A percentile compares a stretch with the other conserved stretches of the same genome.
These are phyloP conservation scores for Nothoprocta pentlandii DNA, from an alignment of 2,113 vertebrate genomes.

Conservation along the genomic window DNA sequence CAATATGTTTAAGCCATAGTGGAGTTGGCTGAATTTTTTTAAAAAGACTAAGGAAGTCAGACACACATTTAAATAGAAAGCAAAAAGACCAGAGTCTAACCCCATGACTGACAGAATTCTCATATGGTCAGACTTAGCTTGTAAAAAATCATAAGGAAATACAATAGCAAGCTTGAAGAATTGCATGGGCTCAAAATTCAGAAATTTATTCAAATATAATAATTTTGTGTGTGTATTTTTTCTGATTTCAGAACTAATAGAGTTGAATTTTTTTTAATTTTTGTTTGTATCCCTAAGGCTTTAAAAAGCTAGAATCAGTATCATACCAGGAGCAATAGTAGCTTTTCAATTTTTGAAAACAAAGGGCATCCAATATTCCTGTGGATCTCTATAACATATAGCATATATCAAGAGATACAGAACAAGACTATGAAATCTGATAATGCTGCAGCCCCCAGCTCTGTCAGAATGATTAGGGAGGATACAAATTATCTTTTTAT, in stretches of 20 bases:
- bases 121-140: neutral
- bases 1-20: neutral
- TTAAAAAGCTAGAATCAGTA: neutral
- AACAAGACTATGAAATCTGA: neutral
- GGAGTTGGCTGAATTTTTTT: neutral
- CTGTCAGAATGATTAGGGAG: neutral
- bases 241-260: neutral
- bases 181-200: neutral
- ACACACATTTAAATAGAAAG: neutral
- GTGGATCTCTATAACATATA: neutral
- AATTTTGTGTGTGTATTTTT: accelerated
- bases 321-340: neutral
- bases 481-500: constrained; percentile 9
- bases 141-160: neutral
- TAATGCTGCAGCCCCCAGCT: neutral
- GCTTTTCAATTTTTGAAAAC: neutral
- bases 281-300: neutral
- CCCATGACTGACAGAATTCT: neutral
- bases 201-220: accelerated
- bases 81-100: accelerated
- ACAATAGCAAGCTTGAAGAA: neutral
- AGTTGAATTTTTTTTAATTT: accelerated
- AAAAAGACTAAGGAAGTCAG: neutral
- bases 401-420: neutral
- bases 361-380: neutral